Evolutionary conservation across 1,140 invertebrate genomes (phyloP).

Genomic region (Ceratina australensis): DNA sequence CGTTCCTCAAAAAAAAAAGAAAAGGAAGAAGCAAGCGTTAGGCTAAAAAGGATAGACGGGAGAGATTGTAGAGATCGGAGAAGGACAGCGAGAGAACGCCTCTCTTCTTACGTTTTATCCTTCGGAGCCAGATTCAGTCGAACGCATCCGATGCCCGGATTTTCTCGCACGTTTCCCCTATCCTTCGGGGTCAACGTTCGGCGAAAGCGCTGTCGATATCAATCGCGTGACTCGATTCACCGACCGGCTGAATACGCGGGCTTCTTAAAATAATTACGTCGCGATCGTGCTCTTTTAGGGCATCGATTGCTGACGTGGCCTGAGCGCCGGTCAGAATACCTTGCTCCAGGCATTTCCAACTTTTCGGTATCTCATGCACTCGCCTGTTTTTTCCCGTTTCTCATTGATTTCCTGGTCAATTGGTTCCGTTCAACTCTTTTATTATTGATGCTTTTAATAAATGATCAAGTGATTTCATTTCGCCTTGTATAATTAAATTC

Average conservation of each 20-base stretch:
- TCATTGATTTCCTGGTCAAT: neutral
- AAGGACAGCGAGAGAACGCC: neutral
- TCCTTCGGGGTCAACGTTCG: conserved; percentile 1
- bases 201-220: conserved; percentile 35
- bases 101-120: conserved; percentile 34
- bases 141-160: neutral
- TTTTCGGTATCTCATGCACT: neutral
- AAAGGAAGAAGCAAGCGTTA: neutral
- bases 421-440: neutral
- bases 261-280: conserved; percentile 29
- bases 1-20: conserved; percentile 3
- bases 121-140: neutral
- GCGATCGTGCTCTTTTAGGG: neutral
- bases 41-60: neutral
- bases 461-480: neutral
- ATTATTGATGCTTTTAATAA: neutral
- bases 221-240: conserved; percentile 30
- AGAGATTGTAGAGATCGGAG: neutral
- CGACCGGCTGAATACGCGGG: neutral
- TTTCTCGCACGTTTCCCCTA: neutral
- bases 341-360: neutral
- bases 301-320: neutral
- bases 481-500: too few species aligned
- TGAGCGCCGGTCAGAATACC: neutral
- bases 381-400: neutral